phyloP scores from a whole-genome alignment of 2,888 invertebrate genomes.

The Eremobia ochroleuca region DNA sequence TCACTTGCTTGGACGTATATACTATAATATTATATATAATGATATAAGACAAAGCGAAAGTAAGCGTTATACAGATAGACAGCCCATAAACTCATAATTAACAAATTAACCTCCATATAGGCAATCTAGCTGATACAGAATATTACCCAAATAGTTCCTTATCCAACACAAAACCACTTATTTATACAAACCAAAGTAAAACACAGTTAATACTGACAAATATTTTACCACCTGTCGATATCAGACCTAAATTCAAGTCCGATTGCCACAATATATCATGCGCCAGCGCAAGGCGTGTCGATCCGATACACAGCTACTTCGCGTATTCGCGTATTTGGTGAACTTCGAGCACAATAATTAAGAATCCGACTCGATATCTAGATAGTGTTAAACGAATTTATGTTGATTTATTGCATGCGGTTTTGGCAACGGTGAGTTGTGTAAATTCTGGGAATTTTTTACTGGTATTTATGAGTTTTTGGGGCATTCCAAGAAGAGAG shows the following conservation, averaged over 20 bases:
- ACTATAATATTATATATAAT: not conserved
- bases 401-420: slow-evolving; percentile 61
- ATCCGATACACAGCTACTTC: slow-evolving; percentile 77
- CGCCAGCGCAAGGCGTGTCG: slow-evolving; percentile 74
- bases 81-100: not conserved
- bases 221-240: slow-evolving; percentile 75
- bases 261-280: slow-evolving; percentile 62
- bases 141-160: not conserved
- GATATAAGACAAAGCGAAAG: not conserved
- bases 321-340: slow-evolving; percentile 79
- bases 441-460: slow-evolving; percentile 9
- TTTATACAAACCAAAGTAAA: slow-evolving; percentile 36
- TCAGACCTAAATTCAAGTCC: slow-evolving; percentile 70
- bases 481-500: not conserved
- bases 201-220: slow-evolving; percentile 28
- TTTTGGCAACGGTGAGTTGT: not conserved
- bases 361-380: slow-evolving; percentile 69
- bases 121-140: not conserved
- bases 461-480: not conserved
- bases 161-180: slow-evolving; percentile 16
- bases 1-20: not conserved
- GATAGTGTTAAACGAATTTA: slow-evolving; percentile 76
- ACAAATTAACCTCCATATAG: not conserved
- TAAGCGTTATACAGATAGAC: not conserved
- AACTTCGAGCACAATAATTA: slow-evolving; percentile 77